Base-by-base conservation (phyloP, 2,797 vertebrate species). In the Rhinoraja longicauda region DNA sequence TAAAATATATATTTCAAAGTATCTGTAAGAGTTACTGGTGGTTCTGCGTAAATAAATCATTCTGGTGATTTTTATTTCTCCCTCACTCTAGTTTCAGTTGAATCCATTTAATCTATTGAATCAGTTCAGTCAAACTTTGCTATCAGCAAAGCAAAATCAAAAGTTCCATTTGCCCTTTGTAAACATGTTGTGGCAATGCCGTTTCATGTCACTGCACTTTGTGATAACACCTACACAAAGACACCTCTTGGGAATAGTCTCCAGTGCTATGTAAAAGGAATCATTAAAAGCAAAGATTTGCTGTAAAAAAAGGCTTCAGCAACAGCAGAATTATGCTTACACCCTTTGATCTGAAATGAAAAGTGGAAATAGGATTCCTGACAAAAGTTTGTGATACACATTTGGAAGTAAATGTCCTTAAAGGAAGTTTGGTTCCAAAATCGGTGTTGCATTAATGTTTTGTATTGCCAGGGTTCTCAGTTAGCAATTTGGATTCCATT, bases 381-480 rank as follows among this genome's bases (percentile, higher is more conserved):
- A 94, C 94, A 93, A 94, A 93, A n/a, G 93, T 94, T 94, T 94
- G 92, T 57, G 93, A 67, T 78, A 81, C 70, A 93, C 93, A 94
- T 77, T 93, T 53, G 62, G 93, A 93, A 76, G 78, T 93, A 93
- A 84, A 76, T 75, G 76, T 90, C 39, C 93, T 93, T 36, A 77
- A 78, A 93, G 93, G 84, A 84, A 64, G 93, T 94, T 93, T 77
- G 90, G 77, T 79, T 57, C 36, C 13, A 84, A 93, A 93, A 62
- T 8, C 53, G 93, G 90, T 59, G 53, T 90, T 86, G 92, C 73
- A 81, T 90, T 94, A 95, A 93, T 94, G 94, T 95, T 94, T 93
- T 92, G 64, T 84, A 70, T 94, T 94, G 94, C 95, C 94, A 95
- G 92, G 93, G 94, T 93, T 93, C 94, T 94, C 93, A 94, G 93